Percentiles rank a stretch among this genome's conserved stretches.
Evolutionary conservation across 1,140 invertebrate species (phyloP).

Genomic region (Drusus annulatus): DNA sequence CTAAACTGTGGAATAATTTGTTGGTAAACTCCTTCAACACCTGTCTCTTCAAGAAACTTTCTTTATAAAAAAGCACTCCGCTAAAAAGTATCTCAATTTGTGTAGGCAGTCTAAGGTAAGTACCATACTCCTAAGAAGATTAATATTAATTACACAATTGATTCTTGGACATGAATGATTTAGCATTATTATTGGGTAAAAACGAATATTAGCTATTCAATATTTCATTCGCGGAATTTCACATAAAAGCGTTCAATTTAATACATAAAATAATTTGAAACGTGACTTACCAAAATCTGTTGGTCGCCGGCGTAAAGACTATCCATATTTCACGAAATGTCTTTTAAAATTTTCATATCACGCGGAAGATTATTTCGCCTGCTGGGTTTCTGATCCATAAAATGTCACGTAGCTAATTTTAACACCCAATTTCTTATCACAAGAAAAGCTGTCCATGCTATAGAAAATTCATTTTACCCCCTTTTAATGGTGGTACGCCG

Average conservation of each 20-base stretch:
- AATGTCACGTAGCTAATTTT: conserved; percentile 52
- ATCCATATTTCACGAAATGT: conserved; percentile 30
- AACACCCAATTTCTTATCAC: conserved; percentile 43
- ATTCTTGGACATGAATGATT: too few relatives aligned
- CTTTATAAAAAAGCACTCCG: too few relatives aligned
- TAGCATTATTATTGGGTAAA: too few relatives aligned
- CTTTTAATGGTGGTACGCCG: background rate
- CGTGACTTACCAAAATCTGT: conserved; percentile 19
- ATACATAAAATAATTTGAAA: conserved; percentile 18
- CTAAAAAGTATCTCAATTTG: too few relatives aligned
- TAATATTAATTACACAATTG: too few relatives aligned
- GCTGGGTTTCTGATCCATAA: conserved; percentile 4
- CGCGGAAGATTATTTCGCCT: conserved; percentile 30
- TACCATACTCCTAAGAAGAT: too few relatives aligned
- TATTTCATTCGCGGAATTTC: too few relatives aligned
- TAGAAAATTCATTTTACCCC: conserved; percentile 11
- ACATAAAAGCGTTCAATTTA: background rate
- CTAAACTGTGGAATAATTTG: too few relatives aligned
- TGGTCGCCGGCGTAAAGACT: background rate
- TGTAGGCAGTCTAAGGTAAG: too few relatives aligned
- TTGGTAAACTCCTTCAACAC: too few relatives aligned
- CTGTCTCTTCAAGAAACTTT: too few relatives aligned
- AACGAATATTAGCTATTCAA: too few relatives aligned
- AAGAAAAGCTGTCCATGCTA: conserved; percentile 18
- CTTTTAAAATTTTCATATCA: conserved; percentile 33